Evolutionary conservation across 1,140 invertebrate genomes (phyloP).

Genomic region (Riptortus pedestris): DNA sequence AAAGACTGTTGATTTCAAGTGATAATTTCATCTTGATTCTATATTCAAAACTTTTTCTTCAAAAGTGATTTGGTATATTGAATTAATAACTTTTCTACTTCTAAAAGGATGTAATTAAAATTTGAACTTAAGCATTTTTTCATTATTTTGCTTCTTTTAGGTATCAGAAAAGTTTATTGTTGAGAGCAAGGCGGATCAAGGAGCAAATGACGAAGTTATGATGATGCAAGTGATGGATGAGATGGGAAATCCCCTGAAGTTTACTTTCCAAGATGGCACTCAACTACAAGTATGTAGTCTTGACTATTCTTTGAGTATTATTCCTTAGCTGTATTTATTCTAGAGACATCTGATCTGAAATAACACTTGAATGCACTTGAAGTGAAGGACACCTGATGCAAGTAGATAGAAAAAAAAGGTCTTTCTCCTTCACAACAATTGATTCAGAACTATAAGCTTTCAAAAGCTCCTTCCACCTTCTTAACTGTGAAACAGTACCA

Average conservation of each 20-base stretch:
- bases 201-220: background rate
- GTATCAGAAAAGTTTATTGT: constrained; percentile 8
- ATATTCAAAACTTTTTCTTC: too few species aligned
- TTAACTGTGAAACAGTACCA: too few species aligned
- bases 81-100: too few species aligned
- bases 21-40: too few species aligned
- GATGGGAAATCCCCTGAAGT: constrained; percentile 53
- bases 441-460: background rate
- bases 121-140: too few species aligned
- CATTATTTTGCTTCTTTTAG: background rate
- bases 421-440: background rate
- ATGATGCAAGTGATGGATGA: constrained; percentile 45
- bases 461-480: background rate
- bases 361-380: background rate
- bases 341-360: background rate
- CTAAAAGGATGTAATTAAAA: too few species aligned
- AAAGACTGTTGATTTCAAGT: too few species aligned
- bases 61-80: too few species aligned
- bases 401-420: background rate
- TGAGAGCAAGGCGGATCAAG: background rate
- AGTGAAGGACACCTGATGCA: too few species aligned
- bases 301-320: background rate
- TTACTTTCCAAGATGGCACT: constrained; percentile 53
- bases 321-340: background rate
- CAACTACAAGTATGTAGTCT: constrained; percentile 39